Percentiles rank a stretch among this genome's conserved stretches.
phyloP scores from a whole-genome alignment of 2,113 vertebrate genomes.

The Picathartes gymnocephalus region DNA sequence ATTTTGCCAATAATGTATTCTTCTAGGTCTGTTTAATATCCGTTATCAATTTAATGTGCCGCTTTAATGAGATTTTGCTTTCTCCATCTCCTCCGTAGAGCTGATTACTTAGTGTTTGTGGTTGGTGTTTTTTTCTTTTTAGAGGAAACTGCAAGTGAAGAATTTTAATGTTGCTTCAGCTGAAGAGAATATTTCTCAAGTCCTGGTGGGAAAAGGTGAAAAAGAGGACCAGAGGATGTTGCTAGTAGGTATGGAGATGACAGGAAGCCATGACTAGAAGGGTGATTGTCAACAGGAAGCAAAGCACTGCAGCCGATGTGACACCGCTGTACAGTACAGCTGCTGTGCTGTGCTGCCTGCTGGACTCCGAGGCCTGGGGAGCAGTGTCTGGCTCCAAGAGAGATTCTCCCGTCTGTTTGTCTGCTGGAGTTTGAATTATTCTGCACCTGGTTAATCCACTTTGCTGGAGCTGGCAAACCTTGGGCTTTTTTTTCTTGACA shows the following conservation, averaged over 20 bases:
- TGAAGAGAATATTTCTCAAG: background rate
- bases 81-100: conserved; percentile 6
- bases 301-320: background rate
- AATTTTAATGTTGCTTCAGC: background rate
- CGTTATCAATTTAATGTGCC: conserved; percentile 13
- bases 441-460: background rate
- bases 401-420: background rate
- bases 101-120: conserved; percentile 26
- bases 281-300: conserved; percentile 34
- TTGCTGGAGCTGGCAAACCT: background rate
- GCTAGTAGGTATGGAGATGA: background rate
- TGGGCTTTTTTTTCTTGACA: background rate
- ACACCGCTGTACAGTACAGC: background rate
- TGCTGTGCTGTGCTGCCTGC: background rate
- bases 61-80: conserved; percentile 48
- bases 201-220: background rate
- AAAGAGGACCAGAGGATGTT: background rate
- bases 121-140: background rate
- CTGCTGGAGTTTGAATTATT: background rate
- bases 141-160: conserved; percentile 21
- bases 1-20: conserved; percentile 35
- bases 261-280: conserved; percentile 35
- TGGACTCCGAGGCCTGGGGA: background rate
- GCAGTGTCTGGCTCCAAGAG: background rate
- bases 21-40: conserved; percentile 40